A percentile compares a stretch with the other conserved stretches of the same genome.
Conservation (phyloP, 2,113 vertebrate genomes). For the Pantherophis guttatus region DNA sequence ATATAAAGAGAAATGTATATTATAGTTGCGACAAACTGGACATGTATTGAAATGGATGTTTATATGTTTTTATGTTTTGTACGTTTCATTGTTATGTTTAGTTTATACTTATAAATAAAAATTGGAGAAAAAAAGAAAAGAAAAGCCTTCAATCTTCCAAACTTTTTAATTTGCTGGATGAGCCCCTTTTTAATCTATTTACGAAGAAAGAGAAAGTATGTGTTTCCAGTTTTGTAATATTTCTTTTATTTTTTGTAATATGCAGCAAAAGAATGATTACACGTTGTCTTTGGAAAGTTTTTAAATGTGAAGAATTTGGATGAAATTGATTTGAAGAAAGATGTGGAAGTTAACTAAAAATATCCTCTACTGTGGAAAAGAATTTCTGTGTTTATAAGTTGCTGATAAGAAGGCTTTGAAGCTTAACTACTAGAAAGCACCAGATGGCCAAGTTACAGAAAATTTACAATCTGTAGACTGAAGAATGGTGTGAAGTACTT, state of each 20-base stretch:
- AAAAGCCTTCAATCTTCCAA: neutral
- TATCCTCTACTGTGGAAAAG: neutral
- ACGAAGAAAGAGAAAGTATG: neutral
- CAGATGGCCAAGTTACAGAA: neutral
- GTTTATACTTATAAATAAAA: too few relatives aligned
- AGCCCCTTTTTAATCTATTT: neutral
- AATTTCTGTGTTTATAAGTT: neutral
- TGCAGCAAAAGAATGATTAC: neutral
- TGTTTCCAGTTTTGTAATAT: neutral
- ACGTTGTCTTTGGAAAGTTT: neutral
- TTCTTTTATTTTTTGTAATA: neutral
- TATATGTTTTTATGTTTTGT: too few relatives aligned
- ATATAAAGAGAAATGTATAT: too few relatives aligned
- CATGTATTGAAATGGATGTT: too few relatives aligned
- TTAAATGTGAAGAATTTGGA: neutral
- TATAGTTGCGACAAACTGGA: too few relatives aligned
- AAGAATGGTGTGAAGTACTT: neutral
- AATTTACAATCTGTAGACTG: neutral
- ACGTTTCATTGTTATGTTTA: too few relatives aligned
- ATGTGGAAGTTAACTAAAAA: neutral
- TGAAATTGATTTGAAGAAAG: neutral
- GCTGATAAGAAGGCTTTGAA: neutral
- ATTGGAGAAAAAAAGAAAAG: neutral
- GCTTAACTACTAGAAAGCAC: neutral
- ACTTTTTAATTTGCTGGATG: neutral